Conservation (phyloP, 2,888 invertebrate species). For the Hanleya hanleyi region DNA sequence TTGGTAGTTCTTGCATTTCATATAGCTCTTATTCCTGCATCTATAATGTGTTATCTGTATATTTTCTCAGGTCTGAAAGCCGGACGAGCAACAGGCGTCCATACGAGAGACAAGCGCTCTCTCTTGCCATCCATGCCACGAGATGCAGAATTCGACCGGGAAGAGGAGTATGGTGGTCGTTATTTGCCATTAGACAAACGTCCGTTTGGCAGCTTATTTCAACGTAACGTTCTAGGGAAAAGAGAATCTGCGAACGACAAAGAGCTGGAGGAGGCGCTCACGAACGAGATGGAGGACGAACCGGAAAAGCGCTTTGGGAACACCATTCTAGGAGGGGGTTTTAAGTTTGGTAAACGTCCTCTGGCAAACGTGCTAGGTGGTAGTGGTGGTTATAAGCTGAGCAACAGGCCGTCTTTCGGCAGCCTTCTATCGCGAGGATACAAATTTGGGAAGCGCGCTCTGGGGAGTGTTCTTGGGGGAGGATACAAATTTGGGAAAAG, state of each 20-base stretch:
- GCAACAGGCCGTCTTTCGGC: too few relatives aligned
- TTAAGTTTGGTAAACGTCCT: background rate
- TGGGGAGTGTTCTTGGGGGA: background rate
- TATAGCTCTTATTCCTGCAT: too few relatives aligned
- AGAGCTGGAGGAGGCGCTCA: too few relatives aligned
- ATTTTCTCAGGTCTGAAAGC: background rate
- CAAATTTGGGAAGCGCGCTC: background rate
- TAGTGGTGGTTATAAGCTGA: too few relatives aligned
- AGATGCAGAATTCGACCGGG: background rate
- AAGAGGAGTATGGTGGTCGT: background rate
- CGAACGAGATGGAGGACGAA: too few relatives aligned
- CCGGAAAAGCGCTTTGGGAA: too few relatives aligned
- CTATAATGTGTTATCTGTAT: too few relatives aligned
- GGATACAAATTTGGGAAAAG: conserved; percentile 25
- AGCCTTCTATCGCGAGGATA: background rate
- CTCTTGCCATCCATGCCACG: background rate
- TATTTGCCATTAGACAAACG: background rate
- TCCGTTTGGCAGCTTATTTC: background rate
- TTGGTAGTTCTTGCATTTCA: too few relatives aligned
- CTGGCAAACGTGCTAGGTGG: too few relatives aligned
- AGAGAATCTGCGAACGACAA: too few relatives aligned
- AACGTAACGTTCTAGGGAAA: background rate
- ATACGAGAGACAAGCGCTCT: background rate
- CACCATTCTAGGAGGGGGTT: background rate
- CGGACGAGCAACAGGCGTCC: background rate